A percentile compares a stretch with the other conserved stretches of the same genome.
Conservation (phyloP, 2,797 vertebrate species). For the Sparidentex hasta region DNA sequence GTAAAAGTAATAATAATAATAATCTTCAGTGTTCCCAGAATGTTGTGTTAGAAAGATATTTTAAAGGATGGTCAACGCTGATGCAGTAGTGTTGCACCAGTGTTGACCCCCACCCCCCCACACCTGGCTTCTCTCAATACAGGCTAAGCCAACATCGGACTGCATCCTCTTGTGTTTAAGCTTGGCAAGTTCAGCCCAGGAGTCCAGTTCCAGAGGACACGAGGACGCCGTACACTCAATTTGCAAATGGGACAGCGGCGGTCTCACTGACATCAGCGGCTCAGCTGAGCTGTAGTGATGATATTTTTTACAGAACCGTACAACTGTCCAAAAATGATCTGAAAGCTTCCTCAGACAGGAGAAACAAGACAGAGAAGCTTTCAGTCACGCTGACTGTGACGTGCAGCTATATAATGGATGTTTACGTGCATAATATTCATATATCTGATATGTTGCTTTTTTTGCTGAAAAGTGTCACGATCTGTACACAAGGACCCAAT, state of each 20-base stretch:
- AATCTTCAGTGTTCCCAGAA: too few relatives aligned
- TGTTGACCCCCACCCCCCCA: too few relatives aligned
- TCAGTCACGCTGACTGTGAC: background rate
- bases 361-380: background rate
- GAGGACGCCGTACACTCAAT: background rate
- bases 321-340: background rate
- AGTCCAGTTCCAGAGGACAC: constrained; percentile 2
- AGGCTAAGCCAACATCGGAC: background rate
- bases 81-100: too few relatives aligned
- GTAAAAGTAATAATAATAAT: too few relatives aligned
- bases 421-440: background rate
- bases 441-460: background rate
- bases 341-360: background rate
- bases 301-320: background rate
- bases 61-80: too few relatives aligned
- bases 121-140: background rate
- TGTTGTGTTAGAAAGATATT: too few relatives aligned
- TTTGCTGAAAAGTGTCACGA: background rate
- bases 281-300: background rate
- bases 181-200: constrained; percentile 1
- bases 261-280: background rate
- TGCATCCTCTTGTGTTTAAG: background rate
- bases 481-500: background rate
- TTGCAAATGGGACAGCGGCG: constrained; percentile 7
- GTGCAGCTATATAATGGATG: too few relatives aligned